Base-by-base conservation (phyloP, 64 coral and sea anemone species). In the Montipora efflorescens region DNA sequence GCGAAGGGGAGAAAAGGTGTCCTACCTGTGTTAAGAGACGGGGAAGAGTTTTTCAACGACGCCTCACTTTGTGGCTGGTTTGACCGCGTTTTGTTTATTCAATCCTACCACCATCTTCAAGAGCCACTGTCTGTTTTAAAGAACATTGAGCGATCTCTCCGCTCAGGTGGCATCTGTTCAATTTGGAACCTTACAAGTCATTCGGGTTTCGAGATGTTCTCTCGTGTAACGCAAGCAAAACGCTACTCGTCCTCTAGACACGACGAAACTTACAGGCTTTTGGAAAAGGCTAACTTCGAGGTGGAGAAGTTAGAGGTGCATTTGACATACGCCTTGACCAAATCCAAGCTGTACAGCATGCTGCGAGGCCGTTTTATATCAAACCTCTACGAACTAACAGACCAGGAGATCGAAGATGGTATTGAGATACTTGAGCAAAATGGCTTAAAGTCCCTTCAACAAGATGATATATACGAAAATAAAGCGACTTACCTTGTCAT, bases 341-440 rank as follows among this genome's bases (percentile, higher is more conserved):
- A 70, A 19, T 9, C 67, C 67, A 70, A 70, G 67, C n/a, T 81
- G n/a, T 81, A 81, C 12, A 51, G 51, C 5, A 81, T 81, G 79
- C 52, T 55, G 11, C 78, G 78, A 8, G 16, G 21, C 22, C 79
- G 79, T 10, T 81, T 25, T 21, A 21, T 81, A 7, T 57, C n/a
- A 12, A 59, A 21, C 3, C 16, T 81, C 20, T 10, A 81, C 52
- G n/a, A 58, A 21, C 23, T 81, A 8, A 58, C 5, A 16, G 79
- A 81, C 8, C 9, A 81, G 3, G 48, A 81, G 23, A 81, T 81
- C 20, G 79, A 58, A 81, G 79, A 59, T 10, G 79, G 79, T 25
- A 81, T 81, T 23, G 51, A 58, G 2, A 51, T 57, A 36, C 52
- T 81, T 19, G 79, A 81, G 50, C 13, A 70, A 0, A 57, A 57